Percentiles rank a stretch among this genome's conserved stretches.
Conservation (phyloP, 2,888 invertebrate species). For the Brassicogethes aeneus region DNA sequence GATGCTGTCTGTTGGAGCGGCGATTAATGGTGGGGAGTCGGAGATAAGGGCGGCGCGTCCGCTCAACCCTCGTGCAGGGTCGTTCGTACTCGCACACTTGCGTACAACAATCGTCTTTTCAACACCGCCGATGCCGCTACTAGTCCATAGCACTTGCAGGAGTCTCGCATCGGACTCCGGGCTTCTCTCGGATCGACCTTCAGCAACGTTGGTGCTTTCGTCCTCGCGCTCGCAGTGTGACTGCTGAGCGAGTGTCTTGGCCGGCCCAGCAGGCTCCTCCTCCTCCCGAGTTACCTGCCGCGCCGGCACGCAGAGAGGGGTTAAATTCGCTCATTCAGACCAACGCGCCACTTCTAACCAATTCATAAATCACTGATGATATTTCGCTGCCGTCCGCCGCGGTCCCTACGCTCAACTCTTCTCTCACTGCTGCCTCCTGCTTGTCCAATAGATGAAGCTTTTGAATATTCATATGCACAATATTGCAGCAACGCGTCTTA, state of each 20-base stretch:
- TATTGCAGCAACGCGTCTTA: too few relatives aligned
- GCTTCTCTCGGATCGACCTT: constrained; percentile 13
- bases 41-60: constrained; percentile 40
- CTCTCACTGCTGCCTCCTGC: constrained; percentile 24
- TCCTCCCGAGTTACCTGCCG: constrained; percentile 36
- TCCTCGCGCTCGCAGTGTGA: constrained; percentile 38
- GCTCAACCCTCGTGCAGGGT: constrained; percentile 36
- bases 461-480: too few relatives aligned
- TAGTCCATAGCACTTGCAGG: constrained; percentile 9
- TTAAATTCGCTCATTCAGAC: constrained; percentile 39
- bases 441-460: too few relatives aligned
- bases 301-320: constrained; percentile 26
- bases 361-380: constrained; percentile 39
- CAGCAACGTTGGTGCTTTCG: too few relatives aligned
- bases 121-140: constrained; percentile 13
- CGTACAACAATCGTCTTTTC: constrained; percentile 25
- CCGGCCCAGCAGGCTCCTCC: constrained; percentile 38
- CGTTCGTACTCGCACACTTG: constrained; percentile 31
- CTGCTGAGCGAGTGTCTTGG: constrained; percentile 39
- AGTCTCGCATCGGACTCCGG: constrained; percentile 14
- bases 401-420: too few relatives aligned
- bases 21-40: constrained; percentile 37
- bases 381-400: too few relatives aligned
- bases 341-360: constrained; percentile 26
- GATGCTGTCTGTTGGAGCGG: constrained; percentile 40